phyloP scores from a whole-genome alignment of 1,140 invertebrate species.

The Bombus fervidus region DNA sequence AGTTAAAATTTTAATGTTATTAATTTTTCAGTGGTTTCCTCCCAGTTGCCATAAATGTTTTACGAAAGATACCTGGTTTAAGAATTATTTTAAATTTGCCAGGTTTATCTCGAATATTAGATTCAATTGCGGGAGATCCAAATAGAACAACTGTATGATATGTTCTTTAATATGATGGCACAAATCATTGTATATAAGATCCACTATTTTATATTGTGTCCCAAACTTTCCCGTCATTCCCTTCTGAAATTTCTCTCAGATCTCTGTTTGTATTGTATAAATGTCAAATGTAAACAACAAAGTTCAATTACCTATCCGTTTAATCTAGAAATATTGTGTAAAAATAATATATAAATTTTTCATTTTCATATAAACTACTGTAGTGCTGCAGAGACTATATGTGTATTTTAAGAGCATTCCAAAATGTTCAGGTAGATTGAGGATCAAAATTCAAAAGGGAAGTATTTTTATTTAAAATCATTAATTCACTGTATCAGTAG shows the following conservation, averaged over 20 bases:
- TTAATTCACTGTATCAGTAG: slow-evolving; percentile 12
- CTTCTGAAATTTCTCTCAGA: slow-evolving; percentile 23
- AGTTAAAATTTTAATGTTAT: slow-evolving; percentile 11
- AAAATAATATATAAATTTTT: slow-evolving; percentile 46
- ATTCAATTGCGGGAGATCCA: slow-evolving; percentile 85
- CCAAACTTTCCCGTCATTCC: slow-evolving; percentile 49
- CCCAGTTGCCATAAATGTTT: slow-evolving; percentile 94
- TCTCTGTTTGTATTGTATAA: slow-evolving; percentile 58
- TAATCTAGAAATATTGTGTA: not conserved
- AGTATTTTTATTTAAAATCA: not conserved
- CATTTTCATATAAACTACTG: slow-evolving; percentile 38
- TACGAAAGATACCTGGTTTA: slow-evolving; percentile 89
- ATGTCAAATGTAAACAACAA: not conserved
- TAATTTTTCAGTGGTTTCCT: slow-evolving; percentile 88
- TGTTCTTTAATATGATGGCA: slow-evolving; percentile 22
- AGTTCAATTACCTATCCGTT: slow-evolving; percentile 19
- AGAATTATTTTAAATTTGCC: slow-evolving; percentile 90
- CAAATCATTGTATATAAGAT: slow-evolving; percentile 76
- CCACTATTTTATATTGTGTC: slow-evolving; percentile 37
- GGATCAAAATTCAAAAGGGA: slow-evolving; percentile 5
- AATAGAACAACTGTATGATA: slow-evolving; percentile 85
- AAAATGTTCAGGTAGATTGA: not conserved
- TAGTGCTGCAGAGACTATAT: slow-evolving; percentile 8
- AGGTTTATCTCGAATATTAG: slow-evolving; percentile 86
- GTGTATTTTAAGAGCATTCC: slow-evolving; percentile 22